A percentile compares a stretch with the other conserved stretches of the same genome.
These are phyloP conservation scores for Bacillus rossius DNA, from an alignment of 1,140 invertebrate species.

Conservation along the genomic window DNA sequence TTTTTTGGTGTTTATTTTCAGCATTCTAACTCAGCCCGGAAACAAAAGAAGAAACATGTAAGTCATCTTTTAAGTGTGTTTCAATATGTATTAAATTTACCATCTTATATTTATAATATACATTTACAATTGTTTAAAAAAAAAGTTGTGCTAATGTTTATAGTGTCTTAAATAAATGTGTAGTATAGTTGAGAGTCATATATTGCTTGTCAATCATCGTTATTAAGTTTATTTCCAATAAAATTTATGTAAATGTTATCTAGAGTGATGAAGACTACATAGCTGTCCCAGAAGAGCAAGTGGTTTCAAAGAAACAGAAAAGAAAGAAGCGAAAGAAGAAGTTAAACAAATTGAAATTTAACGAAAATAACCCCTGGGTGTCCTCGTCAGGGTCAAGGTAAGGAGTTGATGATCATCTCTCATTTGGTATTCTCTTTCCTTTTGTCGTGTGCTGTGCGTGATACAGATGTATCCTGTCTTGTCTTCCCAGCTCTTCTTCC, in stretches of 20 bases:
- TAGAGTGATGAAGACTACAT: constrained; percentile 9
- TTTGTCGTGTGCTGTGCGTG: too few species aligned
- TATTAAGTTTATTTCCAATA: too few species aligned
- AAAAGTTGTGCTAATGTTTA: too few species aligned
- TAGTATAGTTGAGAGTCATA: too few species aligned
- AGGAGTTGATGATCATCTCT: neutral
- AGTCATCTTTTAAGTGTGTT: constrained; percentile 1
- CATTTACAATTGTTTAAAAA: too few species aligned
- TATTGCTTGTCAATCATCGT: too few species aligned
- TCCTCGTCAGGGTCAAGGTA: constrained; percentile 57
- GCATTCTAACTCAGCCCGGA: constrained; percentile 3
- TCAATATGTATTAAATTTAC: too few species aligned
- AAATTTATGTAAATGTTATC: too few species aligned
- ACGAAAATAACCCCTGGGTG: constrained; percentile 60
- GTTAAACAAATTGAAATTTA: constrained; percentile 43
- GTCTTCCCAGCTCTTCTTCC: constrained; percentile 3
- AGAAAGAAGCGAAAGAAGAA: constrained; percentile 51
- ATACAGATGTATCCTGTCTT: neutral
- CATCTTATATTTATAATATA: too few species aligned
- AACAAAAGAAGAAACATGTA: constrained; percentile 10
- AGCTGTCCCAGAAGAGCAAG: constrained; percentile 38
- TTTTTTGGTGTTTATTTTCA: constrained; percentile 4
- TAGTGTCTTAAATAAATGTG: too few species aligned
- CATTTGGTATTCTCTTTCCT: too few species aligned
- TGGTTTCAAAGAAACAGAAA: constrained; percentile 40